Evolutionary conservation across 2,797 vertebrate species (phyloP), one percentile per base, ranked within the genome.

Genomic region (Manis javanica): DNA sequence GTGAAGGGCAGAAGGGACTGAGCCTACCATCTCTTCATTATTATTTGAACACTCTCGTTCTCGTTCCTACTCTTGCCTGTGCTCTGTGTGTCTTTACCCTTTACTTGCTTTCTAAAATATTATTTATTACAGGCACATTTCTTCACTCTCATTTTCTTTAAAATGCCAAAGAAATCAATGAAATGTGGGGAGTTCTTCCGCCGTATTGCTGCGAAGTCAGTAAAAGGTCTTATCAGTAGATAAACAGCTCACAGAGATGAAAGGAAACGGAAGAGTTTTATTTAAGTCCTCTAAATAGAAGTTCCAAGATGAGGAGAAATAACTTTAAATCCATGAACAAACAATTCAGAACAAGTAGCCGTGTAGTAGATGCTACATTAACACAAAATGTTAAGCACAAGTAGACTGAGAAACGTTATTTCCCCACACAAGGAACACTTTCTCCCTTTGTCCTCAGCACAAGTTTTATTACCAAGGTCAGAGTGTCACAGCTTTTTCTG

Each of bases 231-330:
- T 42, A n/a, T 10, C 31, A 9, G 23, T 68, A 66, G 91, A 79
- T 39, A 87, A 75, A 87, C 23, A 72, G 93, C 55, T 49, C 59
- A 63, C 39, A 55, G 55, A 79, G n/a, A 95, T 7, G 31, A 95
- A 91, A 95, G 39, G 49, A n/a, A 91, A 89, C 23, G 29, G 42
- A 72, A 92, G 64, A 83, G n/a, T 69, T 97, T 97, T 96, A 95
- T 97, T 96, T 83, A 83, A 91, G 46, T 83, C 59, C 63, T 86
- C 63, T 42, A 83, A 86, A 78, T 87, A 83, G 53, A 96, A 86
- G 68, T 87, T 87, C 85, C 59, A 69, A 91, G 49, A 29, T 75
- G 49, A 68, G 53, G 79, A n/a, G 78, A 85, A 59, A 89, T 53
- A 83, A 82, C 46, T 57, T 51, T 49, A 82, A 89, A 24, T 61